Evolutionary conservation across 2,797 vertebrate genomes (phyloP).

Genomic region (Argyrosomus regius): DNA sequence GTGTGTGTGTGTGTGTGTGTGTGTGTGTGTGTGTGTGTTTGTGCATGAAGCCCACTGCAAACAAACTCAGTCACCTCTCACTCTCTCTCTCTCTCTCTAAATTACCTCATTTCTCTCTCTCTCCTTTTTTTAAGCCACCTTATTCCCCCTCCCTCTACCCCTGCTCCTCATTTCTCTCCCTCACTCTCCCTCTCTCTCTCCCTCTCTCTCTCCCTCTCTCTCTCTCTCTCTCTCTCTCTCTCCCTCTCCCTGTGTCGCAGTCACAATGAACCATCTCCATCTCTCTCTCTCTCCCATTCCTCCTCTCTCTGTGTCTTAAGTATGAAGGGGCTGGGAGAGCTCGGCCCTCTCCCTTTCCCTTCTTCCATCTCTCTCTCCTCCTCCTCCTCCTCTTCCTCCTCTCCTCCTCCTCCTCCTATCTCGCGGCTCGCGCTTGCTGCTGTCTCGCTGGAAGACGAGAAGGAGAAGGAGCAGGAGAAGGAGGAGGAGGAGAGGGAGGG

Average conservation of each 20-base stretch:
- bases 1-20: slow-evolving; percentile 30
- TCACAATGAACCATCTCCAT: slow-evolving; percentile 84
- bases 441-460: slow-evolving; percentile 85
- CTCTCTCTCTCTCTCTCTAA: slow-evolving; percentile 45
- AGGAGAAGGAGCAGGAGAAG: slow-evolving; percentile 83
- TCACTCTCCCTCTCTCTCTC: slow-evolving; percentile 42
- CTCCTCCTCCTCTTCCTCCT: slow-evolving; percentile 68
- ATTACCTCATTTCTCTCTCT: slow-evolving; percentile 69
- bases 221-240: slow-evolving; percentile 57
- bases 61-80: slow-evolving; percentile 74
- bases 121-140: slow-evolving; percentile 60
- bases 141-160: slow-evolving; percentile 62
- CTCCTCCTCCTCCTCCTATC: slow-evolving; percentile 74
- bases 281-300: slow-evolving; percentile 73
- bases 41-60: slow-evolving; percentile 55
- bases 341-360: slow-evolving; percentile 79
- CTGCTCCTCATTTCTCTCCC: slow-evolving; percentile 54
- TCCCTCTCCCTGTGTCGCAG: slow-evolving; percentile 83
- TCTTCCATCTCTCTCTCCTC: slow-evolving; percentile 76
- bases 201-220: slow-evolving; percentile 44
- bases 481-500: slow-evolving; percentile 84
- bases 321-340: slow-evolving; percentile 83
- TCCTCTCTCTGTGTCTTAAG: slow-evolving; percentile 80
- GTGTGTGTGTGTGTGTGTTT: slow-evolving; percentile 50
- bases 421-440: slow-evolving; percentile 76